Conservation (phyloP, 2,797 vertebrate genomes). For the Sylvia borin region DNA sequence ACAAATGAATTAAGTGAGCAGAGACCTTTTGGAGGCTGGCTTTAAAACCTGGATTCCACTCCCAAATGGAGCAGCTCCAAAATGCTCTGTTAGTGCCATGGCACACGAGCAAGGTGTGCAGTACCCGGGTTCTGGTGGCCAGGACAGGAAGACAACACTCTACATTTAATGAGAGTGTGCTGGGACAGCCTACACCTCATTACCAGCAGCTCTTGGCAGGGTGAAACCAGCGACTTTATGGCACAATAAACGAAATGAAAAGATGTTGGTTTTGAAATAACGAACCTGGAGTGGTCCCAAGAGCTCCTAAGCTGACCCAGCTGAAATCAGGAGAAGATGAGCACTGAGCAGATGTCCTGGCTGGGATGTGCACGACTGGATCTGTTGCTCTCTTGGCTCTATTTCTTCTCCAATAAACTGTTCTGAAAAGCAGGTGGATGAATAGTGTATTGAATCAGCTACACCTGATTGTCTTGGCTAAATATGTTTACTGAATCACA, state of each 20-base stretch:
- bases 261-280: slow-evolving; percentile 19
- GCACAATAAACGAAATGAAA: slow-evolving; percentile 19
- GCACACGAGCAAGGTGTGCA: background rate
- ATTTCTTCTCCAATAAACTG: background rate
- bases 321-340: background rate
- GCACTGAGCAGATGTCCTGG: background rate
- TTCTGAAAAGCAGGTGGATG: background rate
- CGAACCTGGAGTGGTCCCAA: background rate
- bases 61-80: background rate
- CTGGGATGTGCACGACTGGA: background rate
- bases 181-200: background rate
- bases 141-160: background rate
- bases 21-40: slow-evolving; percentile 33
- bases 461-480: background rate
- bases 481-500: background rate
- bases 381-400: background rate
- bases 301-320: background rate
- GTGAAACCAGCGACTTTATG: background rate
- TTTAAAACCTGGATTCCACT: slow-evolving; percentile 9
- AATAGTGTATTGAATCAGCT: background rate
- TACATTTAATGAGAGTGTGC: background rate
- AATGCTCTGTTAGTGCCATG: background rate
- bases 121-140: background rate
- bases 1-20: slow-evolving; percentile 57
- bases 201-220: slow-evolving; percentile 6